Evolutionary conservation across 2,113 vertebrate genomes (phyloP).

Genomic region (Nycticorax nycticorax): DNA sequence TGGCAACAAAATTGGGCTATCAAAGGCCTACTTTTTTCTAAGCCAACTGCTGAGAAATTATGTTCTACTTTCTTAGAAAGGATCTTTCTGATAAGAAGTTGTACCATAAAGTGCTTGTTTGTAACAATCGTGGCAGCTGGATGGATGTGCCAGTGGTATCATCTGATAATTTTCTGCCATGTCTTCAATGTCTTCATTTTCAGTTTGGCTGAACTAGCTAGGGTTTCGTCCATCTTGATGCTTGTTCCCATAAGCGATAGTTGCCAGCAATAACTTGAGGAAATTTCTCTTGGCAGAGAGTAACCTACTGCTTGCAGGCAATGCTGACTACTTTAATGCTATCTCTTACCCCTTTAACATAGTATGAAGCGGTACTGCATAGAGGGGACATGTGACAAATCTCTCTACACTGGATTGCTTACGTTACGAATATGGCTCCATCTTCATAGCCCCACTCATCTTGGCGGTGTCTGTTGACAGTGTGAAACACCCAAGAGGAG

Average conservation of each 20-base stretch:
- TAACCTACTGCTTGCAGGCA: background rate
- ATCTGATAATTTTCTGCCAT: background rate
- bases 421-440: background rate
- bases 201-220: background rate
- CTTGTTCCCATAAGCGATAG: background rate
- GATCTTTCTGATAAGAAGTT: background rate
- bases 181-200: background rate
- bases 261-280: background rate
- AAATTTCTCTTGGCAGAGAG: background rate
- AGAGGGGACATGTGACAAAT: background rate
- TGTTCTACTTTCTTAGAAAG: background rate
- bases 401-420: background rate
- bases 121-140: background rate
- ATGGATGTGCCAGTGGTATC: background rate
- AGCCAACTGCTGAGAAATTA: background rate
- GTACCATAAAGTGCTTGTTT: background rate
- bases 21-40: background rate
- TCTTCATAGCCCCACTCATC: background rate
- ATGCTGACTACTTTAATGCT: background rate
- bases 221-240: background rate
- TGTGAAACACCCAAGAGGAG: background rate
- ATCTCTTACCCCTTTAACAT: background rate
- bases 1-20: background rate
- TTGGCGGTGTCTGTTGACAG: background rate
- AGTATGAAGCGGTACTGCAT: background rate